phyloP scores from a whole-genome alignment of 2,888 invertebrate species.

The Augiades crinisus region DNA sequence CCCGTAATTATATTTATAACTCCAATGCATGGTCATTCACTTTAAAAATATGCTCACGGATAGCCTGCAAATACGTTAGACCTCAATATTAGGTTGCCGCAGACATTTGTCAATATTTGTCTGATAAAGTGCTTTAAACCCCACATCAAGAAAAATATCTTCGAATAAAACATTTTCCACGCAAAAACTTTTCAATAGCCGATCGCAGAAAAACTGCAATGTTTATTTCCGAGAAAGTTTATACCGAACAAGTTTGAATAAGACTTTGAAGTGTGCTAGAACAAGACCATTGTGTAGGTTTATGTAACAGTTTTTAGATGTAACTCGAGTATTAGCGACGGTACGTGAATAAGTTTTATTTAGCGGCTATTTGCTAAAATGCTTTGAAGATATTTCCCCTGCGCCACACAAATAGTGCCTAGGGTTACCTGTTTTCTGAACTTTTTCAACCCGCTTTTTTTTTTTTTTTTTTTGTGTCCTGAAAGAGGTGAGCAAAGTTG shows the following conservation, averaged over 20 bases:
- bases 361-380: constrained; percentile 39
- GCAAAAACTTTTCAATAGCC: neutral
- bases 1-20: too few relatives aligned
- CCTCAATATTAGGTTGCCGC: too few relatives aligned
- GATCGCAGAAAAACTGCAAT: neutral
- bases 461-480: too few relatives aligned
- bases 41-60: too few relatives aligned
- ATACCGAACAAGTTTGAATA: constrained; percentile 2
- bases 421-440: neutral
- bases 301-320: constrained; percentile 21
- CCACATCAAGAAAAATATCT: neutral
- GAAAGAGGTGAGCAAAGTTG: too few relatives aligned
- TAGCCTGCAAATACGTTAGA: too few relatives aligned
- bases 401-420: too few relatives aligned
- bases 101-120: too few relatives aligned
- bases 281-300: constrained; percentile 17
- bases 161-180: neutral
- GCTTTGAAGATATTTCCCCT: neutral
- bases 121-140: neutral
- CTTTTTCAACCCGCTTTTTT: neutral
- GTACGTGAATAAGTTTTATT: constrained; percentile 43
- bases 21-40: too few relatives aligned
- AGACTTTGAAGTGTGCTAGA: constrained; percentile 6
- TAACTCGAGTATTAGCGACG: constrained; percentile 41
- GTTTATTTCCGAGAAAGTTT: constrained; percentile 21